Evolutionary conservation across 1,140 invertebrate species (phyloP).

Genomic region (Bilobella aurantiaca): DNA sequence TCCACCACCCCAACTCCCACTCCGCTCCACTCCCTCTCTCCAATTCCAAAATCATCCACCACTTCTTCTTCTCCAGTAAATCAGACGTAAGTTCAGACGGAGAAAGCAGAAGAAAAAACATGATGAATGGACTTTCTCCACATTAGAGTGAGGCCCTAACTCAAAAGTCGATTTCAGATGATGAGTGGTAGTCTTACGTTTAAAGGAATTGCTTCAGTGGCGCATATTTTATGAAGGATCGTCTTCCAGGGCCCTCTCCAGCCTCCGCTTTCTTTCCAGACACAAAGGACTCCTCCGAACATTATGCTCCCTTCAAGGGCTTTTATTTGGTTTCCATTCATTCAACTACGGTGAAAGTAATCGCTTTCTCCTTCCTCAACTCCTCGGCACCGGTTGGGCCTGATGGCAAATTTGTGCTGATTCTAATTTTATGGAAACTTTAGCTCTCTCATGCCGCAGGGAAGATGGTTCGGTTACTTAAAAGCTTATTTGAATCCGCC

Average conservation of each 20-base stretch:
- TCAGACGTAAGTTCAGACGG: too few relatives aligned
- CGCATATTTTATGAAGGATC: not conserved
- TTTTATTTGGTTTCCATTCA: slow-evolving; percentile 7
- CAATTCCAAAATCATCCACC: not conserved
- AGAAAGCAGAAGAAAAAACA: not conserved
- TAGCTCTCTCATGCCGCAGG: too few relatives aligned
- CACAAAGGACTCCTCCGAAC: not conserved
- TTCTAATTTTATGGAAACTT: not conserved
- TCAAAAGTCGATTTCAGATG: slow-evolving; percentile 5
- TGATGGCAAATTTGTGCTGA: slow-evolving; percentile 4
- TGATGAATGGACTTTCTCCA: slow-evolving; percentile 4
- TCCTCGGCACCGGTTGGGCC: not conserved
- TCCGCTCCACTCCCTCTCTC: not conserved
- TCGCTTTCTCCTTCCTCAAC: not conserved
- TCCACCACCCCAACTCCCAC: too few relatives aligned
- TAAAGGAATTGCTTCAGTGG: not conserved
- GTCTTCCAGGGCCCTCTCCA: not conserved
- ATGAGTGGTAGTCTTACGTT: not conserved
- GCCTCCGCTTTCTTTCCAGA: not conserved
- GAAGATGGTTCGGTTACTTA: too few relatives aligned
- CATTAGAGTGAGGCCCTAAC: not conserved
- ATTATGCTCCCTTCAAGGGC: not conserved
- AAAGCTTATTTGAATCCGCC: too few relatives aligned
- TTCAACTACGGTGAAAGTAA: slow-evolving; percentile 5
- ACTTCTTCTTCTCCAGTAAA: not conserved